These are phyloP conservation scores for Platanista minor DNA, from an alignment of 2,113 vertebrate genomes.

Conservation along the genomic window DNA sequence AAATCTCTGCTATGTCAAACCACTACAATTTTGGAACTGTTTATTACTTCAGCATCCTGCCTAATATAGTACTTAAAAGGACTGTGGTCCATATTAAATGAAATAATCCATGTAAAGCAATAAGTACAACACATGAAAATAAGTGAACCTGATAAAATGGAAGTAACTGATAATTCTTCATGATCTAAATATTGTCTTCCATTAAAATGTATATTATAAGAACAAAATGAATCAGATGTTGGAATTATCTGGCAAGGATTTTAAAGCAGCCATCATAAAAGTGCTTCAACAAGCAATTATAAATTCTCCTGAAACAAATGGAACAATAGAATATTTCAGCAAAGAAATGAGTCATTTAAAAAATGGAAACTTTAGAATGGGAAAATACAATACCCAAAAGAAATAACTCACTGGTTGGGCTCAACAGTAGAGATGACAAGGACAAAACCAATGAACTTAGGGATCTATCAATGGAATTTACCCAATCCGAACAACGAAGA, in stretches of 20 bases:
- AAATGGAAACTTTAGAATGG: not conserved
- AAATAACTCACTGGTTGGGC: not conserved
- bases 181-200: not conserved
- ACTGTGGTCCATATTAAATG: not conserved
- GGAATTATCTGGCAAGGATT: not conserved
- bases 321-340: not conserved
- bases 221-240: not conserved
- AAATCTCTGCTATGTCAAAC: not conserved
- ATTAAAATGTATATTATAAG: not conserved
- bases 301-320: constrained; percentile 9
- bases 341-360: not conserved
- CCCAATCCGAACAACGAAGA: not conserved
- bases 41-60: not conserved
- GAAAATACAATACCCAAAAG: not conserved
- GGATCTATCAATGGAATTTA: not conserved
- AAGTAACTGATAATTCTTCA: not conserved
- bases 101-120: not conserved
- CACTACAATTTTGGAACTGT: not conserved
- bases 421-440: not conserved
- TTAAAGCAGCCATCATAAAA: not conserved
- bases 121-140: not conserved
- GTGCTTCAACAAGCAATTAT: not conserved
- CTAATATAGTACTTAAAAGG: not conserved
- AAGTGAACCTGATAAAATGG: not conserved
- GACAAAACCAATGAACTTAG: not conserved